Conservation (phyloP, 2,113 vertebrate genomes). For the Semnornis frantzii region DNA sequence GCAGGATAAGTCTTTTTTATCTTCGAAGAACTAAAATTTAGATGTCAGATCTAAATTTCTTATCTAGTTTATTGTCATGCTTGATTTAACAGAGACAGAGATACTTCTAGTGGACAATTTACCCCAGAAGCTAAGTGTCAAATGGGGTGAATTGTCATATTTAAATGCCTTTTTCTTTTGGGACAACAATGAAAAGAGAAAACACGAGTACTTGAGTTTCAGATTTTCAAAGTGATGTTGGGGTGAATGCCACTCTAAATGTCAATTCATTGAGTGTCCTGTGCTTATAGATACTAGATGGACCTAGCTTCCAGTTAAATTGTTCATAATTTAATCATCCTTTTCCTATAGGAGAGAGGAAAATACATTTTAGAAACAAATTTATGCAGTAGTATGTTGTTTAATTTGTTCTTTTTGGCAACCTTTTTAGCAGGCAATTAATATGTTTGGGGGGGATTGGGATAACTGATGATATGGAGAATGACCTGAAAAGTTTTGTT, state of each 20-base stretch:
- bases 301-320: not conserved
- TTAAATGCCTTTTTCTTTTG: not conserved
- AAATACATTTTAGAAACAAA: not conserved
- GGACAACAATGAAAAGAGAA: not conserved
- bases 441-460: not conserved
- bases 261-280: not conserved
- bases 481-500: not conserved
- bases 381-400: not conserved
- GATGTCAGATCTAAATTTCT: not conserved
- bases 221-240: not conserved
- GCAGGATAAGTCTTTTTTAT: not conserved
- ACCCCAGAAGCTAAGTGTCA: not conserved
- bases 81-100: not conserved
- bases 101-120: not conserved
- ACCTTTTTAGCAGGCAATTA: not conserved
- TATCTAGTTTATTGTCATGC: not conserved
- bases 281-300: not conserved
- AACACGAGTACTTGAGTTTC: not conserved
- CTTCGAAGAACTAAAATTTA: not conserved
- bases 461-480: not conserved
- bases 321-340: too few species aligned
- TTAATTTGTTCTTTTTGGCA: not conserved
- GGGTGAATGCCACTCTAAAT: not conserved
- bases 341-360: not conserved
- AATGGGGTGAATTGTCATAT: not conserved